phyloP scores from a whole-genome alignment of 64 coral and sea anemone genomes.

The Astreopora myriophthalma region DNA sequence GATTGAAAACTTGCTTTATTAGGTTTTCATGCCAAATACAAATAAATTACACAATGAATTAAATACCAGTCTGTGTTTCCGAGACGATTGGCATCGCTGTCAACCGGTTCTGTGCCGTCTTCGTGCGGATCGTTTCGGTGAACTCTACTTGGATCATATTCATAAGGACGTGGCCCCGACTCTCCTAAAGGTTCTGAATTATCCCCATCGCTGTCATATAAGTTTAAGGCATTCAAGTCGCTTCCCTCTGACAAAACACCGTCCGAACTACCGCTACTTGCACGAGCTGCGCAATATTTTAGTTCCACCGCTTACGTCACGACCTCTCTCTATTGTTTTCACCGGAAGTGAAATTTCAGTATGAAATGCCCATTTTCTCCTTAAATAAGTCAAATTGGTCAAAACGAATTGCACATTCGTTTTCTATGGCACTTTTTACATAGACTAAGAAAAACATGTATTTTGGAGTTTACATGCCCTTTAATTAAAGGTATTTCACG shows the following conservation, averaged over 20 bases:
- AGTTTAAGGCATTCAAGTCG: background rate
- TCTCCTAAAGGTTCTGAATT: background rate
- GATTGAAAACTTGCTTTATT: background rate
- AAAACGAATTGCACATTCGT: background rate
- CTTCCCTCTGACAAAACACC: background rate
- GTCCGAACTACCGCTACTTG: background rate
- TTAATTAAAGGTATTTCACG: too few relatives aligned
- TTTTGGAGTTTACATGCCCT: slow-evolving; percentile 15
- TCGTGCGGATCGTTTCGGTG: background rate
- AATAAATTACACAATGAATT: background rate
- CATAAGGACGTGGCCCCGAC: background rate
- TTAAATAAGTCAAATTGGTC: background rate
- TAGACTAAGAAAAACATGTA: background rate
- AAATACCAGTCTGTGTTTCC: slow-evolving; percentile 20
- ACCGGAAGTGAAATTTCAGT: slow-evolving; percentile 3
- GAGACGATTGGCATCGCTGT: background rate
- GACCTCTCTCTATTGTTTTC: background rate
- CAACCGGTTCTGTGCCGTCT: background rate
- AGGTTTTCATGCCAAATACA: background rate
- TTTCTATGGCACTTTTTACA: background rate
- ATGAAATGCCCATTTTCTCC: background rate
- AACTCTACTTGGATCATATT: background rate
- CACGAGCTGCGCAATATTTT: background rate
- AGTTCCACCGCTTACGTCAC: slow-evolving; percentile 1
- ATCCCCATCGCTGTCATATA: slow-evolving; percentile 8